Conservation (phyloP, 2,888 invertebrate genomes). For the Ormyrus pomaceus region DNA sequence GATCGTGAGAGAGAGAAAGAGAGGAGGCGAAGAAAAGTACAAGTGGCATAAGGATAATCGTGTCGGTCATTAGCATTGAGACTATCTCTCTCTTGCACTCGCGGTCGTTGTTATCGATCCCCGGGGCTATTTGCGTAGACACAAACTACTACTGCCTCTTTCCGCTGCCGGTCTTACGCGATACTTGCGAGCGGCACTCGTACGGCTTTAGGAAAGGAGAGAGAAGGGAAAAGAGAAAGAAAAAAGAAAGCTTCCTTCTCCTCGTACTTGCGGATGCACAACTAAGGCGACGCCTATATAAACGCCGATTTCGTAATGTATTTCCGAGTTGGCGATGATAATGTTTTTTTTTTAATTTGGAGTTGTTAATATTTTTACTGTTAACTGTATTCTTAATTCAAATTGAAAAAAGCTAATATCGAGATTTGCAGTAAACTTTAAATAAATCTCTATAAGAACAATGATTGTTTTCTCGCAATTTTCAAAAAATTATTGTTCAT, state of each 20-base stretch:
- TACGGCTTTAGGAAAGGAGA: background rate
- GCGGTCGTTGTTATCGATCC: slow-evolving; percentile 39
- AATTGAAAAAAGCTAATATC: too few relatives aligned
- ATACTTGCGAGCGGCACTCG: background rate
- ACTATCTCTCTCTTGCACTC: background rate
- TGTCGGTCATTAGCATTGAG: slow-evolving; percentile 56
- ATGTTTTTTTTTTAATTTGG: too few relatives aligned
- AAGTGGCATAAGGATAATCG: slow-evolving; percentile 56
- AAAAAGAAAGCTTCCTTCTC: slow-evolving; percentile 3
- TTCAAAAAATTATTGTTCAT: too few relatives aligned
- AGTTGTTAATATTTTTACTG: too few relatives aligned
- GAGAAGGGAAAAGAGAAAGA: background rate
- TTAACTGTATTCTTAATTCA: too few relatives aligned
- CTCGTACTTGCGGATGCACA: background rate
- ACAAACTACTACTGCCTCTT: background rate
- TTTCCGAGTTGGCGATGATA: slow-evolving; percentile 29
- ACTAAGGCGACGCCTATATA: background rate
- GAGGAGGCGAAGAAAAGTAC: slow-evolving; percentile 37
- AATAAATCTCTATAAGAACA: too few relatives aligned
- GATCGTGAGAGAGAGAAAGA: too few relatives aligned
- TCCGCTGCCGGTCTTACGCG: slow-evolving; percentile 1
- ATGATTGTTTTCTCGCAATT: too few relatives aligned
- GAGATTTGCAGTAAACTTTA: too few relatives aligned
- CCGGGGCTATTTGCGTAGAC: slow-evolving; percentile 47
- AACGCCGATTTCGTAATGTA: slow-evolving; percentile 38